phyloP scores from a whole-genome alignment of 2,797 vertebrate species.

The Oreochromis grahami region DNA sequence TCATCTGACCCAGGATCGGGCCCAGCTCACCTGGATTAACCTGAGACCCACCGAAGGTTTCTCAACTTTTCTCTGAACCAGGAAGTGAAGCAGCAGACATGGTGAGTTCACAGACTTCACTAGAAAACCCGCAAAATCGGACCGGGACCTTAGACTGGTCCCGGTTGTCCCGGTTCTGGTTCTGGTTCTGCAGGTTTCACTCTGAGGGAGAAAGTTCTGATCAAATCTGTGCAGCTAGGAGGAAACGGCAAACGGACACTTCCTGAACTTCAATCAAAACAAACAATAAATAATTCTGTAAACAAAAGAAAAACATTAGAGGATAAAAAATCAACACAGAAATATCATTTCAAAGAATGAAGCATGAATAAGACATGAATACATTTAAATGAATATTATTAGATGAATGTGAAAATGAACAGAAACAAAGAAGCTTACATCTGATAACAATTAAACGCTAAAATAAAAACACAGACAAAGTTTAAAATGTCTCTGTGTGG shows the following conservation, averaged over 20 bases:
- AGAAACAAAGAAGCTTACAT: not conserved
- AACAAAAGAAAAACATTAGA: not conserved
- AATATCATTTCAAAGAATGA: not conserved
- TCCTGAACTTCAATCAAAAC: too few species aligned
- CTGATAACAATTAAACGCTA: not conserved
- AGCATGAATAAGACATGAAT: not conserved
- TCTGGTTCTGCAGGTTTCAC: not conserved
- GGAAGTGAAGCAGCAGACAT: slow-evolving; percentile 58
- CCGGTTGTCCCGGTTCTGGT: not conserved
- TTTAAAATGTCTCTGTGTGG: not conserved
- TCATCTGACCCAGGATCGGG: not conserved
- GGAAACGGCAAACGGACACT: not conserved
- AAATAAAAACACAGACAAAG: not conserved
- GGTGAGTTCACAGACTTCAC: slow-evolving; percentile 47
- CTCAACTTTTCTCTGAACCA: slow-evolving; percentile 36
- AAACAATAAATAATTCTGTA: not conserved
- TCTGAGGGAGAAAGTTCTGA: not conserved
- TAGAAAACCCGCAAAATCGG: not conserved
- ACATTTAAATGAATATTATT: not conserved
- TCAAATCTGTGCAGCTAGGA: not conserved
- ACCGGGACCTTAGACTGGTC: not conserved
- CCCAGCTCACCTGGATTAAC: not conserved
- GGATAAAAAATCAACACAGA: not conserved
- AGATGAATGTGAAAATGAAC: not conserved
- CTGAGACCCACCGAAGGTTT: slow-evolving; percentile 4